A percentile compares a stretch with the other conserved stretches of the same genome.
Evolutionary conservation across 1,140 invertebrate genomes (phyloP).

Genomic region (Zaprionus kolodkinae): DNA sequence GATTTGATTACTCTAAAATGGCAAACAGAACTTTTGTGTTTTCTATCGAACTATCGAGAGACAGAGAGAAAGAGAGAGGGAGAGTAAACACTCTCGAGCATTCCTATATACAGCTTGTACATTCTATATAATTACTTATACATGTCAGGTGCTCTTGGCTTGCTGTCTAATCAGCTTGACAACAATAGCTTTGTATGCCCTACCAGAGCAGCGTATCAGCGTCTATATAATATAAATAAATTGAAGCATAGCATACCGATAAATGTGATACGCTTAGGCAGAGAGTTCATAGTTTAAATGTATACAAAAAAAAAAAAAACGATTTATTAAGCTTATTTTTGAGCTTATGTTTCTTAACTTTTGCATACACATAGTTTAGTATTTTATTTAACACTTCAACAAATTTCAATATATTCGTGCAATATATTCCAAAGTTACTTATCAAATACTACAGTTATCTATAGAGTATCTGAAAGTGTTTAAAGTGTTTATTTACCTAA

Average conservation of each 20-base stretch:
- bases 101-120: neutral
- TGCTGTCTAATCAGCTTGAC: constrained; percentile 15
- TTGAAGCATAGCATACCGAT: neutral
- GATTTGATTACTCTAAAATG: constrained; percentile 5
- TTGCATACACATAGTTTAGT: neutral
- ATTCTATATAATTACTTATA: constrained; percentile 6
- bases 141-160: constrained; percentile 14
- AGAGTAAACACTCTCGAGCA: neutral
- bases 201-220: constrained; percentile 5
- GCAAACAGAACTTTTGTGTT: constrained; percentile 16
- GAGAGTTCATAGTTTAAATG: too few relatives aligned
- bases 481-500: neutral
- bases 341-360: neutral
- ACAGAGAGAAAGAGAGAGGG: neutral
- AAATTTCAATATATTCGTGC: neutral
- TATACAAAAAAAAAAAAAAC: too few relatives aligned
- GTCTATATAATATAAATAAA: neutral
- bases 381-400: neutral
- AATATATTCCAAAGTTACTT: too few relatives aligned
- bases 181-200: constrained; percentile 9
- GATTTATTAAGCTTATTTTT: neutral
- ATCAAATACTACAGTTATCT: neutral
- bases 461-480: neutral
- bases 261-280: neutral
- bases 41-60: neutral